phyloP scores from a whole-genome alignment of 2,797 vertebrate genomes.

The Numenius phaeopus region DNA sequence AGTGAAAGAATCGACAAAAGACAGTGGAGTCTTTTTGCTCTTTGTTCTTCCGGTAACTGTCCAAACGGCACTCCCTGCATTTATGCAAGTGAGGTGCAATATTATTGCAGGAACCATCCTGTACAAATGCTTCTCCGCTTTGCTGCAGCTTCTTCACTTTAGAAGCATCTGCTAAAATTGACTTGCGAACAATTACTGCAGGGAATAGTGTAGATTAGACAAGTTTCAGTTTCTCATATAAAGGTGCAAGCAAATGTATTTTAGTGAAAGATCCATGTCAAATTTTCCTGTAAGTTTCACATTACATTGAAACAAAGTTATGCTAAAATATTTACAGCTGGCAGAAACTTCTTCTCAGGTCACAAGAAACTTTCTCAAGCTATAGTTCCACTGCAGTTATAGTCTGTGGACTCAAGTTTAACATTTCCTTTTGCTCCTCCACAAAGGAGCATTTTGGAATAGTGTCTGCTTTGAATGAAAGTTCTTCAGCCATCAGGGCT shows the following conservation, averaged over 20 bases:
- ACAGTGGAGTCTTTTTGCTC: constrained; percentile 81
- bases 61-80: constrained; percentile 82
- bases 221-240: rapidly evolving
- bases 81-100: constrained; percentile 82
- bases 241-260: neutral
- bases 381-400: neutral
- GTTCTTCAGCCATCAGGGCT: neutral
- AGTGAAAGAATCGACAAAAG: constrained; percentile 85
- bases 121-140: constrained; percentile 81
- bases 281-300: rapidly evolving
- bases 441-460: neutral
- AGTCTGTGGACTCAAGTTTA: neutral
- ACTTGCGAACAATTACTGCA: constrained; percentile 76
- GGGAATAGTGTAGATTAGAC: neutral
- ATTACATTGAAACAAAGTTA: neutral
- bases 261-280: rapidly evolving
- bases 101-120: constrained; percentile 83
- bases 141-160: constrained; percentile 81
- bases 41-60: constrained; percentile 82
- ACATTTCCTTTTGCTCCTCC: neutral
- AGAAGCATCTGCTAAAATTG: constrained; percentile 76
- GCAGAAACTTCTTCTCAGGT: neutral
- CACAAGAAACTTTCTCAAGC: neutral
- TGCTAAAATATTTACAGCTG: neutral
- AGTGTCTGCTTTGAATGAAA: neutral